Evolutionary conservation across 1,140 invertebrate genomes (phyloP), one percentile per base, ranked within the genome.

Genomic region (Hycleus phaleratus): DNA sequence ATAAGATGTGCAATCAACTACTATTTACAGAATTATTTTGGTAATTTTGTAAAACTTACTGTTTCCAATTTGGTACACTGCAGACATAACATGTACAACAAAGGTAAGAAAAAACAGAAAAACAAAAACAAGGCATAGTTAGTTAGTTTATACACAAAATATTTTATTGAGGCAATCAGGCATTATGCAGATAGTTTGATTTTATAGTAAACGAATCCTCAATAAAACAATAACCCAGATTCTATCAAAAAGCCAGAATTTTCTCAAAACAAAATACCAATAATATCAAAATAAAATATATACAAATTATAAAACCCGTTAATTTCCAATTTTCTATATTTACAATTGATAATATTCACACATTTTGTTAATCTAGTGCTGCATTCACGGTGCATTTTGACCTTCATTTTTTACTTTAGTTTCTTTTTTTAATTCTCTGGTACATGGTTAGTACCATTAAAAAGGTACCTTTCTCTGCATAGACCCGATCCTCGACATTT

Each of bases 401-500:
- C 18, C 18, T 18, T 18, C 18, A 55, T 26, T 62, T n/a, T 42
- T 42, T 42, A 8, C 5, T 42, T 42, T 3, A 42, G 4, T 42
- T 42, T 5, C 6, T 42, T 42, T 42, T 42, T 8, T 10, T 7
- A 42, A 42, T 42, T 42, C 11, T 10, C 3, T 52, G 58, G 54
- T 60, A 63, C 62, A 40, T 32, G 18, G 18, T 47, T 49, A 55
- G 66, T 63, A 68, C 60, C 64, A 52, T 44, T 46, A 50, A 63
- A 66, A 53, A 64, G 68, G 64, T 73, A 73, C 72, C 72, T 73
- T 71, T 73, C 69, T 73, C 72, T 71, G 69, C 70, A 72, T 61
- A 73, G 66, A 64, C 72, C 70, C 56, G 61, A 64, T 63, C 69
- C 70, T 58, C 63, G 70, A 60, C 66, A 65, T 68, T 65, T 63